phyloP scores from a whole-genome alignment of 2,888 invertebrate genomes.

The Coremacera marginata region DNA sequence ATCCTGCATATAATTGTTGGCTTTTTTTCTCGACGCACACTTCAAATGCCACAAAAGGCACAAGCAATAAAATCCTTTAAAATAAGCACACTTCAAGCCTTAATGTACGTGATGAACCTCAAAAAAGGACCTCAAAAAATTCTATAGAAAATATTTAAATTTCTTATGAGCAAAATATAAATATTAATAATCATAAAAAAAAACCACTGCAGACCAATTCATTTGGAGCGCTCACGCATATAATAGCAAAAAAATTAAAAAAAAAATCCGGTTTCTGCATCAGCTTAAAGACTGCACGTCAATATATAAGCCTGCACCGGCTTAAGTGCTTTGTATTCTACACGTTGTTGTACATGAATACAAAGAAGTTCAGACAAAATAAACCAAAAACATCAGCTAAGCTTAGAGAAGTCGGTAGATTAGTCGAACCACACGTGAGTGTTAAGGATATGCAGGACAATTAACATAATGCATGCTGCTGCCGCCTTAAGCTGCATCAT shows the following conservation, averaged over 20 bases:
- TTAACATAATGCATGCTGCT: background rate
- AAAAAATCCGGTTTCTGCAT: background rate
- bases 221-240: slow-evolving; percentile 26
- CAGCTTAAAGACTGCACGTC: background rate
- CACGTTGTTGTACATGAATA: background rate
- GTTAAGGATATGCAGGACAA: background rate
- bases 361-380: background rate
- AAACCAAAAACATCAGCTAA: slow-evolving; percentile 16
- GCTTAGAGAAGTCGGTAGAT: slow-evolving; percentile 23
- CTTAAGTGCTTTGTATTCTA: background rate
- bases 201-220: background rate
- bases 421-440: slow-evolving; percentile 20
- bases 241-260: background rate
- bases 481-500: slow-evolving; percentile 1
- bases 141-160: background rate
- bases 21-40: too few species aligned
- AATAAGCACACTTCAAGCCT: background rate
- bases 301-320: background rate
- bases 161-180: background rate
- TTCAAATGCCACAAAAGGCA: too few species aligned
- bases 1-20: too few species aligned
- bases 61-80: too few species aligned
- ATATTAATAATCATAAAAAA: background rate
- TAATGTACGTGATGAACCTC: background rate
- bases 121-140: too few species aligned